Conservation (phyloP, 2,888 invertebrate species). For the Pollenia griseotomentosa region DNA sequence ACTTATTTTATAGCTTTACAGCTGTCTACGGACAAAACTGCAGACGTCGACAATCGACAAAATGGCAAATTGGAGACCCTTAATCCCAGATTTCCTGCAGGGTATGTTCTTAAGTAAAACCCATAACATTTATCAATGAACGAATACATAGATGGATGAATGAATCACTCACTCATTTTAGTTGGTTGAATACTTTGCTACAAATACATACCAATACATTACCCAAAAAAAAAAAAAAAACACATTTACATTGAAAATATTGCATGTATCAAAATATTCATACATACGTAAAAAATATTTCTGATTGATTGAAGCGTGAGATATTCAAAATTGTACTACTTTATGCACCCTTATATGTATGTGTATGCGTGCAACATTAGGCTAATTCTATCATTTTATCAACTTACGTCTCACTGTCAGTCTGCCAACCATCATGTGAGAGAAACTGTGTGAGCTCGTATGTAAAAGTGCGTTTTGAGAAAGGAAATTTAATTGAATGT, state of each 20-base stretch:
- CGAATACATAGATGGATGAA: neutral
- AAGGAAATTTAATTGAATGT: constrained; percentile 50
- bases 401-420: constrained; percentile 10
- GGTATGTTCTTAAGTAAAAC: too few relatives aligned
- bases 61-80: too few relatives aligned
- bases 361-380: constrained; percentile 31
- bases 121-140: neutral
- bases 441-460: neutral
- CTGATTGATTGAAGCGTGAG: constrained; percentile 70
- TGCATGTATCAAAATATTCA: constrained; percentile 7
- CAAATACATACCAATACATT: constrained; percentile 15
- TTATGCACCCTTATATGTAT: constrained; percentile 16
- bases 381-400: constrained; percentile 46
- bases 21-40: too few relatives aligned
- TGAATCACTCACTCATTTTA: constrained; percentile 20
- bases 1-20: too few relatives aligned
- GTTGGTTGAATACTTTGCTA: neutral
- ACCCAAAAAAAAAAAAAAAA: neutral
- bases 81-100: too few relatives aligned
- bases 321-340: constrained; percentile 62
- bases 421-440: neutral
- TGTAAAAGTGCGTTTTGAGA: neutral
- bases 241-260: constrained; percentile 31
- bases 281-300: constrained; percentile 14
- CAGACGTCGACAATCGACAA: too few relatives aligned